Percentiles rank a stretch among this genome's conserved stretches.
These are phyloP conservation scores for Rallus limicola DNA, from an alignment of 2,113 vertebrate genomes.

Conservation along the genomic window DNA sequence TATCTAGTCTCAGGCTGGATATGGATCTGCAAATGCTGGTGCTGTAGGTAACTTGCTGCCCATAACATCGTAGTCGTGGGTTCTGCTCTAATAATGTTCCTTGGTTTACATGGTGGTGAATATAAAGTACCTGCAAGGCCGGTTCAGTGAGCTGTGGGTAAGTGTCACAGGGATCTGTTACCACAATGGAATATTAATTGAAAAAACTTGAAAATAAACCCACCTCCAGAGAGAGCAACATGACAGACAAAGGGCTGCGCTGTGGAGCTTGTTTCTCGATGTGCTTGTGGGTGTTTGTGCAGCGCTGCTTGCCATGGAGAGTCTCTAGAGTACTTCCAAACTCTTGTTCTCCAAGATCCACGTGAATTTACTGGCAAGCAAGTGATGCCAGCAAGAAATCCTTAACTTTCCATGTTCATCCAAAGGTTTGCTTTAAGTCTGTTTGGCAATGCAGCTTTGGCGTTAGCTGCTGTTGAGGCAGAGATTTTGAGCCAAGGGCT, in stretches of 20 bases:
- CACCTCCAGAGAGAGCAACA: background rate
- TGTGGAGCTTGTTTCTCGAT: background rate
- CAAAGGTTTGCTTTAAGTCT: background rate
- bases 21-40: background rate
- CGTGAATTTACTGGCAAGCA: background rate
- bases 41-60: background rate
- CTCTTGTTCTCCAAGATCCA: background rate
- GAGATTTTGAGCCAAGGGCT: background rate
- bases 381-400: background rate
- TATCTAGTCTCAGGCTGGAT: background rate
- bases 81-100: background rate
- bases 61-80: fast-evolving
- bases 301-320: background rate
- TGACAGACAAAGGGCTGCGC: background rate
- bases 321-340: background rate
- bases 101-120: background rate
- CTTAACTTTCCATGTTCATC: background rate
- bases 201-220: background rate
- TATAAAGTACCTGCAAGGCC: background rate
- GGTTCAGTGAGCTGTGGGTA: background rate
- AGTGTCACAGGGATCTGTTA: background rate
- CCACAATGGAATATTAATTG: background rate
- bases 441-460: background rate
- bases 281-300: background rate
- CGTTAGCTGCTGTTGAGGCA: background rate